Percentiles rank a stretch among this genome's conserved stretches.
Conservation (phyloP, 64 coral and sea anemone species). For the Acropora tenuis region DNA sequence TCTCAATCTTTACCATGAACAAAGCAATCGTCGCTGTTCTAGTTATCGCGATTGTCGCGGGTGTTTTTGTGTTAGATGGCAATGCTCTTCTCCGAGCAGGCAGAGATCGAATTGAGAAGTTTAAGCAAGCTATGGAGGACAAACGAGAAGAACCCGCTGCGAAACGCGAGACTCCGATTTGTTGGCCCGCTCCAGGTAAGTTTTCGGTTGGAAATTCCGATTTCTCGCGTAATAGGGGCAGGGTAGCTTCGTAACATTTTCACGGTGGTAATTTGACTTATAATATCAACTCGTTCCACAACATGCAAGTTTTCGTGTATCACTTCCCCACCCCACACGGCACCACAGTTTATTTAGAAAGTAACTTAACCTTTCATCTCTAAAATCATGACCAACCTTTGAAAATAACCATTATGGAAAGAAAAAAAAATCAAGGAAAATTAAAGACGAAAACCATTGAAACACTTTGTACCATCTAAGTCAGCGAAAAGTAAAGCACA, state of each 20-base stretch:
- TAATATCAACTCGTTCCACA: no score
- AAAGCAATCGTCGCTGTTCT: constrained; percentile 7
- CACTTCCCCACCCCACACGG: no score
- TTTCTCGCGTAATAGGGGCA: neutral
- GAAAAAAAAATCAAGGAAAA: no score
- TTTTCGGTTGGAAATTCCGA: neutral
- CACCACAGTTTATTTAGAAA: no score
- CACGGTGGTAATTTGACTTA: neutral
- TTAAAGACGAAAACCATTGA: no score
- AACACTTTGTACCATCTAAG: no score
- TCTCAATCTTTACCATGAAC: constrained; percentile 1
- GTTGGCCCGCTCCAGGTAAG: neutral
- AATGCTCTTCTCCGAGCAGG: constrained; percentile 3
- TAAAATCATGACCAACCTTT: no score
- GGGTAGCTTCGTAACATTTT: neutral
- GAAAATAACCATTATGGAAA: no score
- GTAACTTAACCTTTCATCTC: no score
- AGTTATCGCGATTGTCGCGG: neutral
- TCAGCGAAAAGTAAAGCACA: no score
- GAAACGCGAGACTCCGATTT: neutral
- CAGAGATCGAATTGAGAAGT: neutral
- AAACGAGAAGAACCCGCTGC: neutral
- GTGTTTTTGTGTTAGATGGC: neutral
- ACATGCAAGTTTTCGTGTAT: no score
- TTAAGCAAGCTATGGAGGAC: neutral